Conservation (phyloP, 2,113 vertebrate species). For the Rhegmatorhina hoffmannsi region DNA sequence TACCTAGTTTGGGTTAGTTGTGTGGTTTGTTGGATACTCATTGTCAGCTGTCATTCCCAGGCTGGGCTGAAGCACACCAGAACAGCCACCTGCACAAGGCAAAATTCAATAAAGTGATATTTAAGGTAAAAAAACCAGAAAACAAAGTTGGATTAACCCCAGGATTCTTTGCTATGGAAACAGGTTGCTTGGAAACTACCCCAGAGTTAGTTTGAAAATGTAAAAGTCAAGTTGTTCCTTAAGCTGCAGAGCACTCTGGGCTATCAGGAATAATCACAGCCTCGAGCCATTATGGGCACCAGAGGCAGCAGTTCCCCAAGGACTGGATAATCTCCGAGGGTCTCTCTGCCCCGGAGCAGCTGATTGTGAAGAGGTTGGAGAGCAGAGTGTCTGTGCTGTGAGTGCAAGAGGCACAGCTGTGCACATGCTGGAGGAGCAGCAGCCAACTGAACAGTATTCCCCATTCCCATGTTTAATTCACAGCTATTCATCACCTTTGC, state of each 20-base stretch:
- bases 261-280: constrained; percentile 59
- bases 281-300: background rate
- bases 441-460: background rate
- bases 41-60: constrained; percentile 29
- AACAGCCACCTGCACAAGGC: constrained; percentile 59
- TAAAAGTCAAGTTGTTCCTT: constrained; percentile 75
- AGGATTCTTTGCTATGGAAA: constrained; percentile 81
- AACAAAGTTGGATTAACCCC: constrained; percentile 71
- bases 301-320: constrained; percentile 37
- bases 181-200: constrained; percentile 81
- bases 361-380: background rate
- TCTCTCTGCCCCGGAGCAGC: background rate
- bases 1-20: background rate
- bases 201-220: constrained; percentile 69
- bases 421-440: background rate
- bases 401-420: background rate
- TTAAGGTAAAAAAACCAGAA: constrained; percentile 44
- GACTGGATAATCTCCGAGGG: constrained; percentile 36
- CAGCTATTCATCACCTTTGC: background rate
- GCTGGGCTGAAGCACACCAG: constrained; percentile 3
- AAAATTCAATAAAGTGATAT: constrained; percentile 70
- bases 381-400: background rate
- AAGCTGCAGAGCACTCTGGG: constrained; percentile 54
- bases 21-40: constrained; percentile 9
- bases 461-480: background rate